These are phyloP conservation scores for Silurus aristotelis DNA, from an alignment of 2,797 vertebrate genomes.

Conservation along the genomic window DNA sequence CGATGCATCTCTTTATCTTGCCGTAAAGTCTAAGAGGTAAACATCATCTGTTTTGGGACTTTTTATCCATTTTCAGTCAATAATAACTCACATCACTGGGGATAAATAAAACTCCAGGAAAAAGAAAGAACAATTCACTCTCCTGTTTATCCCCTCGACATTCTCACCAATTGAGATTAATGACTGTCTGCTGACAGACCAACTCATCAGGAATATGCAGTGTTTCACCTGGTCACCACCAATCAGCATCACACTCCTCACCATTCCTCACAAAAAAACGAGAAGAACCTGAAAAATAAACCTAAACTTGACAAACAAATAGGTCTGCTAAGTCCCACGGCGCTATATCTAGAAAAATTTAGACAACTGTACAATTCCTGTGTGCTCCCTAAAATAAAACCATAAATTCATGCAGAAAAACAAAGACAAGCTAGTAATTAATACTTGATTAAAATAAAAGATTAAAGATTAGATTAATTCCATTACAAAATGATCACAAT, in stretches of 20 bases:
- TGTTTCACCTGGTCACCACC: slow-evolving; percentile 38
- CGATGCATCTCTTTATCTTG: slow-evolving; percentile 41
- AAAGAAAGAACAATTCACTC: slow-evolving; percentile 76
- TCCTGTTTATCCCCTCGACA: slow-evolving; percentile 69
- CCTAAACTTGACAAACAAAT: slow-evolving; percentile 6
- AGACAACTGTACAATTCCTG: not conserved
- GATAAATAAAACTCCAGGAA: slow-evolving; percentile 76
- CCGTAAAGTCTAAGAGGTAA: slow-evolving; percentile 71
- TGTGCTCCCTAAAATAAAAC: not conserved
- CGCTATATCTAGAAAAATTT: not conserved
- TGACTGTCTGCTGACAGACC: slow-evolving; percentile 66
- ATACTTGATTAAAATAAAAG: too few species aligned
- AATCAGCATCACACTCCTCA: slow-evolving; percentile 35
- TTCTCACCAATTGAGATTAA: slow-evolving; percentile 77
- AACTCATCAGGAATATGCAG: slow-evolving; percentile 56
- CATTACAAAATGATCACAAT: not conserved
- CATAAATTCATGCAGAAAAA: not conserved
- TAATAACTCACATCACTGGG: slow-evolving; percentile 74
- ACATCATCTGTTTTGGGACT: slow-evolving; percentile 78
- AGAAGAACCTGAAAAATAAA: slow-evolving; percentile 13
- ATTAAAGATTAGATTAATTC: not conserved
- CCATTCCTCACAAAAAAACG: not conserved
- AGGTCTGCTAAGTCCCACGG: not conserved
- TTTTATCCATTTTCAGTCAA: slow-evolving; percentile 72
- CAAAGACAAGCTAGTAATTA: not conserved